Conservation (phyloP, 1,140 invertebrate genomes). For the Proctacanthus coquilletti region DNA sequence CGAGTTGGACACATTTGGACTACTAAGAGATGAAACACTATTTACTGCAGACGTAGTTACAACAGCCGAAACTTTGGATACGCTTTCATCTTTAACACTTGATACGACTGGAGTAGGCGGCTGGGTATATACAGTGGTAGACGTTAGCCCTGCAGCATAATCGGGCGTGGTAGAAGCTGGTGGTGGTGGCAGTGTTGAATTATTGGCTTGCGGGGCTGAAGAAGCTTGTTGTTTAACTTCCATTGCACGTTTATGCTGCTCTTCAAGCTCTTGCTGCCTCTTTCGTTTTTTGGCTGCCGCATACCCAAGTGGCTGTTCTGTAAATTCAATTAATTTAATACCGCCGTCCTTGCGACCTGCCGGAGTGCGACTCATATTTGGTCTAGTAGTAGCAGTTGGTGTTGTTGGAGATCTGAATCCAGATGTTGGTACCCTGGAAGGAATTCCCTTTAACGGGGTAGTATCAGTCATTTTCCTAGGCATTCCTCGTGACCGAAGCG, state of each 20-base stretch:
- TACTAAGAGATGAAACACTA: no score
- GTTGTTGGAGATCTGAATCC: constrained; percentile 37
- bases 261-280: constrained; percentile 57
- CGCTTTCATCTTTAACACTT: constrained; percentile 4
- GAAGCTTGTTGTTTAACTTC: constrained; percentile 38
- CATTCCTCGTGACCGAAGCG: constrained; percentile 77
- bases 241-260: constrained; percentile 51
- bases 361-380: constrained; percentile 33
- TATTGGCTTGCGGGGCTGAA: constrained; percentile 24
- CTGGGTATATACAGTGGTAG: constrained; percentile 16
- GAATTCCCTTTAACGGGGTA: constrained; percentile 83
- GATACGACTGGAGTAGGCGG: constrained; percentile 14
- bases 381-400: constrained; percentile 31
- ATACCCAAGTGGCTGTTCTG: constrained; percentile 70
- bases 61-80: constrained; percentile 14
- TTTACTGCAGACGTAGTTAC: constrained; percentile 8
- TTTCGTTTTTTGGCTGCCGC: constrained; percentile 42
- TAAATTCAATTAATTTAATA: constrained; percentile 84
- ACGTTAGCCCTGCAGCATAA: constrained; percentile 8
- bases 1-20: no score
- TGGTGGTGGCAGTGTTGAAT: constrained; percentile 10
- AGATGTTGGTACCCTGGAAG: constrained; percentile 53
- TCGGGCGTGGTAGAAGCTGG: constrained; percentile 18
- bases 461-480: constrained; percentile 93
- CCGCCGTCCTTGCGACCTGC: constrained; percentile 70